Conservation (phyloP, 2,888 invertebrate genomes). For the Helleia helle region DNA sequence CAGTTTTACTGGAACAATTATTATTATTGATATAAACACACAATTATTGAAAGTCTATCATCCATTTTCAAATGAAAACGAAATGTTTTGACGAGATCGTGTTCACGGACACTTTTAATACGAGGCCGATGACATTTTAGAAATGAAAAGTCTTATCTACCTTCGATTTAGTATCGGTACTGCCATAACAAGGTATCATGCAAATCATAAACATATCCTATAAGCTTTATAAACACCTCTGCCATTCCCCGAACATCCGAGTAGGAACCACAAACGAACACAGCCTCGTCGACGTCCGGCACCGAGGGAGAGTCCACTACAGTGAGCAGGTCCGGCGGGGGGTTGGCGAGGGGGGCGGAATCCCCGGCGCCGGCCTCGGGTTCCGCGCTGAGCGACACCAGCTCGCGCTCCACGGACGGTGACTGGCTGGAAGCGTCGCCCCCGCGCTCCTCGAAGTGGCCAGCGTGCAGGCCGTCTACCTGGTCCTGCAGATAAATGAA, state of each 20-base stretch:
- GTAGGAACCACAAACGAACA: conserved; percentile 48
- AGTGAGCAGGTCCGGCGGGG: background rate
- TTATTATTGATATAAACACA: no score
- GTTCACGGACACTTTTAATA: no score
- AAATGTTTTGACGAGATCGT: no score
- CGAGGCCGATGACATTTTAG: no score
- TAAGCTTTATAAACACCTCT: no score
- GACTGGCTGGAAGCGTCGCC: conserved; percentile 41
- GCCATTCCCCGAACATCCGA: conserved; percentile 46
- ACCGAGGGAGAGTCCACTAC: conserved; percentile 28
- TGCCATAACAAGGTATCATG: no score
- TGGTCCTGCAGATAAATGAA: conserved; percentile 22
- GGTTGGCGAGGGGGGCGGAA: conserved; percentile 4
- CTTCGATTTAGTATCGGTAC: no score
- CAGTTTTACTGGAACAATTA: no score
- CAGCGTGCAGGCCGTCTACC: conserved; percentile 53
- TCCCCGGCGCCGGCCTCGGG: conserved; percentile 16
- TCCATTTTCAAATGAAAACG: no score
- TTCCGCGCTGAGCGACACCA: conserved; percentile 25
- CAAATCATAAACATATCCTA: no score
- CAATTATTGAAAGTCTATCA: no score
- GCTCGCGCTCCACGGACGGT: conserved; percentile 55
- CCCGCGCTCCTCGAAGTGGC: conserved; percentile 44
- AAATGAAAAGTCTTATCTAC: no score
- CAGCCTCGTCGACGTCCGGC: conserved; percentile 45